Conservation (phyloP, 2,113 vertebrate genomes). For the Theristicus caerulescens region DNA sequence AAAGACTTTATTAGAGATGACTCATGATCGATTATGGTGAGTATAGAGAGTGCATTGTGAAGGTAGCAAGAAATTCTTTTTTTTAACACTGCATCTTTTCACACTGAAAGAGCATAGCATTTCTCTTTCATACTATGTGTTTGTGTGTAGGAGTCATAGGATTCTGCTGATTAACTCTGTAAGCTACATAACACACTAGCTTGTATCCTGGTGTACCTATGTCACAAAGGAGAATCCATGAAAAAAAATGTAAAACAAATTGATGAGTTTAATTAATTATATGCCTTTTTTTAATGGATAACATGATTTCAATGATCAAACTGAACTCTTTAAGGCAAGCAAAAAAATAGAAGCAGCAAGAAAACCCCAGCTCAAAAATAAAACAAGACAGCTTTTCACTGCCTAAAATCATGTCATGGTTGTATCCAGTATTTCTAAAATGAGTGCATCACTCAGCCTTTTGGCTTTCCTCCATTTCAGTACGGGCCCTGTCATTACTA, state of each 20-base stretch:
- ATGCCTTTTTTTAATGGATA: not conserved
- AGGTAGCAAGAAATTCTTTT: not conserved
- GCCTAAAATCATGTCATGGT: not conserved
- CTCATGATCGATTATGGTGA: not conserved
- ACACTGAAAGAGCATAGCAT: not conserved
- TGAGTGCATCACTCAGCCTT: not conserved
- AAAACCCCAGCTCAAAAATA: not conserved
- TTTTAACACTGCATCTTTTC: not conserved
- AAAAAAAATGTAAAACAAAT: not conserved
- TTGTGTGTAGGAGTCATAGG: not conserved
- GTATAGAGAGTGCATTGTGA: not conserved
- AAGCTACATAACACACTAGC: accelerated
- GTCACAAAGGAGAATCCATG: not conserved
- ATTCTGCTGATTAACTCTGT: not conserved
- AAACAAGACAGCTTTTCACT: not conserved
- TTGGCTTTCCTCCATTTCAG: not conserved
- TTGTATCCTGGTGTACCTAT: not conserved
- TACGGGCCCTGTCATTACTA: not conserved
- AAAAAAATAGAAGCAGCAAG: not conserved
- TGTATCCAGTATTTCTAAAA: not conserved
- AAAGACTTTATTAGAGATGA: not conserved
- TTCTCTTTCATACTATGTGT: not conserved
- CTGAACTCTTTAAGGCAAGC: not conserved
- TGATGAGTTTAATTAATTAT: not conserved
- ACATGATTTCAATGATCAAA: not conserved